Conservation (phyloP, 1,140 invertebrate genomes). For the Cephus cinctus region DNA sequence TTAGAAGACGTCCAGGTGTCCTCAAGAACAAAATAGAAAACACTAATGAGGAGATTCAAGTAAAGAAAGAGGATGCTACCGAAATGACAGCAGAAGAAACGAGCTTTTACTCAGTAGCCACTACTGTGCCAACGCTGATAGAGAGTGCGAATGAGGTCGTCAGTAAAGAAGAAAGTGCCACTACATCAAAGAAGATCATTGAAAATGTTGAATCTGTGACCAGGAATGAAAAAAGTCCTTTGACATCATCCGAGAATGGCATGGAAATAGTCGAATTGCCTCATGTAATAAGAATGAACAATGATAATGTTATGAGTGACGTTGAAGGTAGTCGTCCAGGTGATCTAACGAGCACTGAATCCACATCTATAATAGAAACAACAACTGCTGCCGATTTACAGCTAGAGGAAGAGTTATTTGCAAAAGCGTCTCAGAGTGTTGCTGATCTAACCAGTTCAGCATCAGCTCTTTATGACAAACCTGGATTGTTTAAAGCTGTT, state of each 20-base stretch:
- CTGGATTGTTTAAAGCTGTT: conserved; percentile 52
- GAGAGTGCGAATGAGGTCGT: neutral
- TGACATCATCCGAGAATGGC: neutral
- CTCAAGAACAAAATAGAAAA: conserved; percentile 20
- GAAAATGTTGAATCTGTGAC: neutral
- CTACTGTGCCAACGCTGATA: neutral
- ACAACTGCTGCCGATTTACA: conserved; percentile 24
- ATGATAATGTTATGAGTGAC: too few species aligned
- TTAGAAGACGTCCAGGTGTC: conserved; percentile 29
- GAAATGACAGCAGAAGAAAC: conserved; percentile 45
- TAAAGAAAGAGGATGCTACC: conserved; percentile 21
- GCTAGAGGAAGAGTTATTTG: conserved; percentile 46
- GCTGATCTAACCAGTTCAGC: conserved; percentile 58
- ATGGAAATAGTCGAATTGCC: neutral
- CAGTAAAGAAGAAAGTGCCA: too few species aligned
- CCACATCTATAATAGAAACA: too few species aligned
- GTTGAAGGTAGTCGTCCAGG: too few species aligned
- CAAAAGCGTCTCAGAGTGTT: conserved; percentile 51
- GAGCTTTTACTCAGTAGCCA: conserved; percentile 31
- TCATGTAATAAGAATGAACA: too few species aligned
- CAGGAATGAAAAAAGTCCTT: conserved; percentile 9
- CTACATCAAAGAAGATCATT: too few species aligned
- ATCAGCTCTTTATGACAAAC: conserved; percentile 51
- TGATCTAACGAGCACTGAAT: too few species aligned
- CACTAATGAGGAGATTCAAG: conserved; percentile 8